A percentile compares a stretch with the other conserved stretches of the same genome.
Evolutionary conservation across 2,888 invertebrate genomes (phyloP).

Genomic region (Drosophila vallismaia): DNA sequence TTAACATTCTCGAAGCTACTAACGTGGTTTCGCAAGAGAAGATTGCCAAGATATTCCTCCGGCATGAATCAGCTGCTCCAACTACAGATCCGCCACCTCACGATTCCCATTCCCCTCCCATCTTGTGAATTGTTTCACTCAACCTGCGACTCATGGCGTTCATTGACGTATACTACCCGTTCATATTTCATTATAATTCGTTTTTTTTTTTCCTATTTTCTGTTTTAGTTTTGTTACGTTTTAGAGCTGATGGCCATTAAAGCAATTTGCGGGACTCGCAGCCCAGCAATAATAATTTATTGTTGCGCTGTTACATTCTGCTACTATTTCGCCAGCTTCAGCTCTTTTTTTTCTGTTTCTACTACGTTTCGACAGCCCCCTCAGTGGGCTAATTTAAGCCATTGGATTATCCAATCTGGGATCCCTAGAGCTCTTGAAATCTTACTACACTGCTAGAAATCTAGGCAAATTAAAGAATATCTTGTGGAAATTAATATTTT

Average conservation of each 20-base stretch:
- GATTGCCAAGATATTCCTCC: conserved; percentile 28
- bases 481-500: too few species aligned
- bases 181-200: conserved; percentile 55
- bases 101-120: conserved; percentile 2
- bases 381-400: conserved; percentile 52
- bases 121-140: conserved; percentile 13
- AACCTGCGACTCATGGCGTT: conserved; percentile 23
- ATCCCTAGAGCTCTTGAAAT: background rate
- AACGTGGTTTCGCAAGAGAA: conserved; percentile 20
- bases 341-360: conserved; percentile 1
- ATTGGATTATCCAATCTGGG: conserved; percentile 53
- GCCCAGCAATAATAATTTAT: conserved; percentile 22
- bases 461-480: too few species aligned
- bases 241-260: conserved; percentile 49
- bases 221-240: conserved; percentile 30
- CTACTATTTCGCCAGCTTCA: conserved; percentile 29
- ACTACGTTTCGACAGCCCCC: conserved; percentile 13
- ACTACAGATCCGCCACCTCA: background rate
- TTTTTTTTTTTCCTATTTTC: conserved; percentile 18
- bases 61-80: conserved; percentile 61
- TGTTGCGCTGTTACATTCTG: conserved; percentile 23
- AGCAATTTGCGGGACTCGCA: conserved; percentile 52
- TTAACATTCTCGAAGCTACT: conserved; percentile 9
- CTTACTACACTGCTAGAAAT: background rate
- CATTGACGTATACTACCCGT: conserved; percentile 57